phyloP scores from a whole-genome alignment of 2,113 vertebrate genomes.

The Lophura nycthemera region DNA sequence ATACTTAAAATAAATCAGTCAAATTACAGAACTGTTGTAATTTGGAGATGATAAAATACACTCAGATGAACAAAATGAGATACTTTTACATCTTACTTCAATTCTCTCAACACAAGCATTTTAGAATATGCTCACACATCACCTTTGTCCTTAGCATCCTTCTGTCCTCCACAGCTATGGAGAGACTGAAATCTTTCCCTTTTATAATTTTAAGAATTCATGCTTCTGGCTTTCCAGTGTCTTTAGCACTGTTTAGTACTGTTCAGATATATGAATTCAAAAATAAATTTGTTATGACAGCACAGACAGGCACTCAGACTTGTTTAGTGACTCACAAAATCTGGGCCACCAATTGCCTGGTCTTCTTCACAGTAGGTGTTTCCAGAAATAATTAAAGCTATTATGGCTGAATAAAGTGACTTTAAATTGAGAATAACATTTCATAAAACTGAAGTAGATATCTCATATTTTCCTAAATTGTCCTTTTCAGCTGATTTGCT shows the following conservation, averaged over 20 bases:
- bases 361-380: background rate
- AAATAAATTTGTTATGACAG: background rate
- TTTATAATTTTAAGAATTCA: background rate
- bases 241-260: background rate
- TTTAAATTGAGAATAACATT: background rate
- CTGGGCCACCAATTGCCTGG: background rate
- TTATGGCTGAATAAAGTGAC: background rate
- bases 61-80: background rate
- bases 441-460: background rate
- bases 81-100: background rate
- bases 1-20: background rate
- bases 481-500: background rate
- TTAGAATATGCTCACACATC: too few relatives aligned
- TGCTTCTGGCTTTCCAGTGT: background rate
- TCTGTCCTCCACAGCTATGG: background rate
- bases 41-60: background rate
- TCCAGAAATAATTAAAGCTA: background rate
- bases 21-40: background rate
- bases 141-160: background rate
- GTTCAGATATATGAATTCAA: background rate
- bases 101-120: background rate
- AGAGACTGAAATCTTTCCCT: background rate
- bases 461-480: background rate
- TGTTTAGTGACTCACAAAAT: background rate
- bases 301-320: background rate